phyloP scores from a whole-genome alignment of 2,888 invertebrate genomes.

The Eupithecia exiguata region DNA sequence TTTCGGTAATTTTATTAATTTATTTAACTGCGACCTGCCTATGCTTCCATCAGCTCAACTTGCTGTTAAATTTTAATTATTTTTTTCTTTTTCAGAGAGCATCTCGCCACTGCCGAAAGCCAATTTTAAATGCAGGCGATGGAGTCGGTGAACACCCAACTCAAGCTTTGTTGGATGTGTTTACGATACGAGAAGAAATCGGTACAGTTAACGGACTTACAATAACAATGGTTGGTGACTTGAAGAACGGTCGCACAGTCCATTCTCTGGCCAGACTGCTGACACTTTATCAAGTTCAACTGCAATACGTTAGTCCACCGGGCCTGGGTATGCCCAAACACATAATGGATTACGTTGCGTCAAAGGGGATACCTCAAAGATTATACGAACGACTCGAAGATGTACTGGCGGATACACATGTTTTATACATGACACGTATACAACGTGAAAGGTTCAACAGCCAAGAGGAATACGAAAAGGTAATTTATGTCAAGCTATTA shows the following conservation, averaged over 20 bases:
- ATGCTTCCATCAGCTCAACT: neutral
- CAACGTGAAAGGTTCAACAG: slow-evolving; percentile 95
- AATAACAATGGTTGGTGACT: slow-evolving; percentile 98
- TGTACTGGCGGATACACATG: slow-evolving; percentile 96
- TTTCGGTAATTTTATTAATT: slow-evolving; percentile 85
- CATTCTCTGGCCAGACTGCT: slow-evolving; percentile 97
- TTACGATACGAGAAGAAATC: slow-evolving; percentile 99
- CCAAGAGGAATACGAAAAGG: slow-evolving; percentile 93
- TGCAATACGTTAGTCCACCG: slow-evolving; percentile 95
- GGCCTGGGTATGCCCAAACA: slow-evolving; percentile 96
- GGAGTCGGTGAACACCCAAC: slow-evolving; percentile 99
- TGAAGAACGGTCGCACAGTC: slow-evolving; percentile 98
- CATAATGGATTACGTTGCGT: slow-evolving; percentile 90
- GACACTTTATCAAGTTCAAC: slow-evolving; percentile 95
- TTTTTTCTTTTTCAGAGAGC: slow-evolving; percentile 85
- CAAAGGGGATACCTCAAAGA: slow-evolving; percentile 91
- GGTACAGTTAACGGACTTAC: slow-evolving; percentile 99
- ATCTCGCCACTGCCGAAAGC: slow-evolving; percentile 92
- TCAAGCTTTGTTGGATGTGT: slow-evolving; percentile 98
- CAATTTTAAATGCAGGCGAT: slow-evolving; percentile 99
- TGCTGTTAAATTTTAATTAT: neutral
- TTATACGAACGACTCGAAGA: slow-evolving; percentile 90
- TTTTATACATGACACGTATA: slow-evolving; percentile 99
- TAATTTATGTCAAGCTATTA: slow-evolving; percentile 61
- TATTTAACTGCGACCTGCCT: neutral